Base-by-base conservation (phyloP, 2,113 vertebrate species). In the Amphiprion ocellaris region DNA sequence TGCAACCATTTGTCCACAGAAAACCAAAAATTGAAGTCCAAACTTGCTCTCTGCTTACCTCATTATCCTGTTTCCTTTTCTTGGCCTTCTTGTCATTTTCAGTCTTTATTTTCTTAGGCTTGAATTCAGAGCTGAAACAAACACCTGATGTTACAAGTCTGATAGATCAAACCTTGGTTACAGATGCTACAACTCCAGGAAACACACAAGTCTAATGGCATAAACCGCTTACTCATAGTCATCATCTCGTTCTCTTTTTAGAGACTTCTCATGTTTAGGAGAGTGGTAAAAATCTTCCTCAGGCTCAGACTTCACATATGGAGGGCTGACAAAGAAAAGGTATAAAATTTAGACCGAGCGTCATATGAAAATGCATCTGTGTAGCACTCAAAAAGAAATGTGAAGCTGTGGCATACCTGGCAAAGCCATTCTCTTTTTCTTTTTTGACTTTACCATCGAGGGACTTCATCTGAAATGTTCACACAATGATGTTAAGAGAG, bases 101-200 rank as follows among this genome's bases (percentile, higher is more conserved):
- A 55, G 90, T 96, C 94, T 99, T 99, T 71, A 98, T 97, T 95
- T 99, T 99, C 93, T 99, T 98, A 79, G 97, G 96, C 91, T 98
- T 99, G 88, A 97, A 97, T 21, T 98, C 98, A 83, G 83, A 90
- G 74, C 98, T 99, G 85, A 80, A 93, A 90, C 71, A 87, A 87
- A 79, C 1, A 67, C 1, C 2, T 0, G 12, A 0, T 19, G 54
- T 80, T 26, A 82, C 7, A 53, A 23, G 14, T 5, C n/a, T 69
- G 10, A 37, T 15, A 47, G 0, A 28, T 52, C 2, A 52, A 71
- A 53, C 19, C 67, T 19, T 21, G 10, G 37, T 4, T 0, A n/a
- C 12, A 19, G 67, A 73, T 10, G 26, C n/a, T 6, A 1, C 0
- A 52, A 26, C 5, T 11, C 28, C n/a, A 8, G 14, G 1, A 70